Evolutionary conservation across 1,140 invertebrate genomes (phyloP).

Genomic region (Diachasma alloeum): DNA sequence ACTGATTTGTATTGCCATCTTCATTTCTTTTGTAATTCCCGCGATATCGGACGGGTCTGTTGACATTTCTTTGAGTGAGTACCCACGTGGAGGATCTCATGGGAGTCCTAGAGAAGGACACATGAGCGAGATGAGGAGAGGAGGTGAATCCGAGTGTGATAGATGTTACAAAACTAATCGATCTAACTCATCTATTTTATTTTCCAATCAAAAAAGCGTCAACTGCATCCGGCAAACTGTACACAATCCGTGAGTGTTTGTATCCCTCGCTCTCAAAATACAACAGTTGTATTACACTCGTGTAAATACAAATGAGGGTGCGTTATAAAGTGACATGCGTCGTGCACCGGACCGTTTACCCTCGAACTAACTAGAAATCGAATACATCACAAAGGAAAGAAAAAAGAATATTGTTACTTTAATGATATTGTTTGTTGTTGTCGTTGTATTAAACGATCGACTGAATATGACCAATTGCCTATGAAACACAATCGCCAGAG

Average conservation of each 20-base stretch:
- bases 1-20: no score
- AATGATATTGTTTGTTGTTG: not conserved
- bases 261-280: not conserved
- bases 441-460: not conserved
- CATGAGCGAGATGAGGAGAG: no score
- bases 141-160: no score
- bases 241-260: not conserved
- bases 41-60: no score
- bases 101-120: no score
- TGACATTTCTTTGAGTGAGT: no score
- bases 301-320: constrained; percentile 10
- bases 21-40: no score
- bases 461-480: not conserved
- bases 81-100: no score
- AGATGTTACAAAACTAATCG: not conserved
- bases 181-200: not conserved
- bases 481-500: not conserved
- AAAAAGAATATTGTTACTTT: not conserved
- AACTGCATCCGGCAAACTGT: not conserved
- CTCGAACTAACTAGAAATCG: not conserved
- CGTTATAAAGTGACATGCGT: constrained; percentile 1
- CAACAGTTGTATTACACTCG: not conserved
- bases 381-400: not conserved
- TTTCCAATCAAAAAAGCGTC: not conserved
- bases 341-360: not conserved